Evolutionary conservation across 1,140 invertebrate species (phyloP).

Genomic region (Odontomachus brunneus): DNA sequence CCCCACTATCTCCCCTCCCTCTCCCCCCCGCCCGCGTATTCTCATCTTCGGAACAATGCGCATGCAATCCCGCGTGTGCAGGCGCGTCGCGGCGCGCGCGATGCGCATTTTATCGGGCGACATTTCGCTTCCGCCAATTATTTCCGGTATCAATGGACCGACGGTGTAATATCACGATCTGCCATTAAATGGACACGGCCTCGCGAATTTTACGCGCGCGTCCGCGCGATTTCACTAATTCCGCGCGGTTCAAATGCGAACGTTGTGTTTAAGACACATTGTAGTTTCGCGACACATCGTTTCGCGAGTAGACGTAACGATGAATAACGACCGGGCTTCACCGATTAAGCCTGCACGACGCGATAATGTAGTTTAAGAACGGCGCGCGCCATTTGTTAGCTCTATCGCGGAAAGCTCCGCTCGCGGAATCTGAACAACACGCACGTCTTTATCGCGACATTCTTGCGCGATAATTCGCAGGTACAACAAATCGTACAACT

Average conservation of each 20-base stretch:
- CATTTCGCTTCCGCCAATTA: constrained; percentile 45
- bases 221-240: not conserved
- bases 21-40: constrained; percentile 12
- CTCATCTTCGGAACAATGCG: constrained; percentile 28
- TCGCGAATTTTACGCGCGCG: not conserved
- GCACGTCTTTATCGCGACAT: constrained; percentile 56
- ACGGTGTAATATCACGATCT: constrained; percentile 3
- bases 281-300: constrained; percentile 6
- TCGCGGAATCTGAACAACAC: constrained; percentile 46
- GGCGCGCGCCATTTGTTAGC: constrained; percentile 52
- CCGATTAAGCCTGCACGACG: constrained; percentile 37
- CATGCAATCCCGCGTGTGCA: not conserved
- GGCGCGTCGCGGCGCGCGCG: not conserved
- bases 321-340: constrained; percentile 26
- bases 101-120: constrained; percentile 23
- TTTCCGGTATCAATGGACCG: constrained; percentile 9
- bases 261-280: not conserved
- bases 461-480: constrained; percentile 45
- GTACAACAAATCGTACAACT: not conserved
- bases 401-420: constrained; percentile 48
- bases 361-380: constrained; percentile 27
- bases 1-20: not conserved
- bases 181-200: constrained; percentile 4
- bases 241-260: not conserved
- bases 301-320: constrained; percentile 22